Base-by-base conservation (phyloP, 1,140 invertebrate genomes). In the Leptoteleia sp. region DNA sequence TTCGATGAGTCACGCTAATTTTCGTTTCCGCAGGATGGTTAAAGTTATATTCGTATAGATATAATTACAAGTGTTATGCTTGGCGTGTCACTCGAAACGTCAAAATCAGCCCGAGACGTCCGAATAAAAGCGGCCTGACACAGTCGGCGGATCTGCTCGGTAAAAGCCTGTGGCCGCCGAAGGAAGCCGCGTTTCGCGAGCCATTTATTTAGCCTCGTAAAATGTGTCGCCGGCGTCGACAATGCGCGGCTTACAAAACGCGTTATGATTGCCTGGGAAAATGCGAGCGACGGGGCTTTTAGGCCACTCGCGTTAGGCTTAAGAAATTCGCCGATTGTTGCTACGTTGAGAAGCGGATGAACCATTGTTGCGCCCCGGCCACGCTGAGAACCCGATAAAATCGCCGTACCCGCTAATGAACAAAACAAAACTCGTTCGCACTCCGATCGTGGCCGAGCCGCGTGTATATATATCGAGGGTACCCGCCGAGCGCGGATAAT, bases 341-440 rank as follows among this genome's bases (percentile, higher is more conserved):
- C 1, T n/a, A n/a, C 50, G 68, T 50, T 68, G 70, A 52, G 68
- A 71, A 73, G 29, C 50, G 9, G 54, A 9, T 37, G 52, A n/a
- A n/a, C 45, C 22, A 77, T 81, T 81, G 68, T 77, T 72, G 37
- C 25, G 13, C 16, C 38, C 15, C 68, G 52, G 43, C 27, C 4
- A 3, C 62, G 62, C 31, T 76, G 75, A 55, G 84, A 84, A 82
- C 68, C 55, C 76, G 83, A 85, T 86, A 80, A 83, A 80, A 85
- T 85, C 82, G 70, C 3, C 64, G 42, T 47, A 25, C 35, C 37
- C 57, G 68, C 75, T 86, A 85, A 85, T 82, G 82, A 85, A 86
- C 82, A 52, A 80, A 70, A 79, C 67, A 43, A 61, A 81, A 79
- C 78, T 77, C 55, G 77, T 78, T 78, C 75, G 71, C 81, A 61